Percentiles rank a stretch among this genome's conserved stretches.
Evolutionary conservation across 2,797 vertebrate species (phyloP).

Genomic region (Halcyon smyrnensis): DNA sequence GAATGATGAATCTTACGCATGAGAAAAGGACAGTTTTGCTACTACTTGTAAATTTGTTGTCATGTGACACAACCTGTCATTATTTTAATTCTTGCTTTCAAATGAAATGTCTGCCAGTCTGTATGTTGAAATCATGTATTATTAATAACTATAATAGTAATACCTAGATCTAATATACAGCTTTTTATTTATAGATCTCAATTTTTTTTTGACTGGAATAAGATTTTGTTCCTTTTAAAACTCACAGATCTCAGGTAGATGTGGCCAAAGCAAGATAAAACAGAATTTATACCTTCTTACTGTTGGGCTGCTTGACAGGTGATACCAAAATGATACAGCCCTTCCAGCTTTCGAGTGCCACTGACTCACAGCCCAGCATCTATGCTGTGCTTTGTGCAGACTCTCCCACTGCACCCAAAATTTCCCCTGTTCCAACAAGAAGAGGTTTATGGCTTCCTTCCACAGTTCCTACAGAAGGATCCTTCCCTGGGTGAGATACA

Average conservation of each 20-base stretch:
- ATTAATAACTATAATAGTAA: background rate
- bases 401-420: background rate
- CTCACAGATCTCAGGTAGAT: background rate
- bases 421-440: background rate
- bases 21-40: background rate
- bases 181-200: background rate
- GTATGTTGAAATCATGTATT: background rate
- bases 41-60: background rate
- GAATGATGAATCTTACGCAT: background rate
- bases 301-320: background rate
- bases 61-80: background rate
- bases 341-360: background rate
- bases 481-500: background rate
- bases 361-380: background rate
- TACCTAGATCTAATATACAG: background rate
- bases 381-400: background rate
- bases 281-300: background rate
- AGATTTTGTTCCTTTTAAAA: background rate
- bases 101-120: background rate
- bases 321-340: background rate
- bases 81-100: conserved; percentile 10
- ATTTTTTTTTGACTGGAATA: background rate
- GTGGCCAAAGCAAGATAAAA: background rate
- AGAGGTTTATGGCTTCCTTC: background rate
- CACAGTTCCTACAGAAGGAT: background rate